A percentile compares a stretch with the other conserved stretches of the same genome.
Conservation (phyloP, 2,797 vertebrate species). For the Aphelocoma californica region DNA sequence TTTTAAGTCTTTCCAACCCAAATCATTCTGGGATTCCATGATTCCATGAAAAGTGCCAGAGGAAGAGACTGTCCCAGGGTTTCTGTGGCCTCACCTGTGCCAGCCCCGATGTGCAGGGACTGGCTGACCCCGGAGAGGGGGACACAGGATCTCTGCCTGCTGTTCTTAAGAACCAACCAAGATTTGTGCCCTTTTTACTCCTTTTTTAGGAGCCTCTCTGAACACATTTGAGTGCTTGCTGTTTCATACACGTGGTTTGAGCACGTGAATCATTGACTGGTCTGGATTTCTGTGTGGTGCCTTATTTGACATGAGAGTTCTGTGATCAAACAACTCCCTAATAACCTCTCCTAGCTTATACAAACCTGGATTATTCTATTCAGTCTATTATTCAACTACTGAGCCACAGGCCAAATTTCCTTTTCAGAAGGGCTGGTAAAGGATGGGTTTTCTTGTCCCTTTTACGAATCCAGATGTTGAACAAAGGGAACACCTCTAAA, state of each 20-base stretch:
- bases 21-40: accelerated
- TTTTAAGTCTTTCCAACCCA: accelerated
- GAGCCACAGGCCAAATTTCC: not conserved
- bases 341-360: not conserved
- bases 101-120: not conserved
- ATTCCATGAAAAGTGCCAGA: not conserved
- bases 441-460: not conserved
- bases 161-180: accelerated
- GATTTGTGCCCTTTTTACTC: not conserved
- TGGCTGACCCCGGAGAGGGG: not conserved
- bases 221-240: not conserved
- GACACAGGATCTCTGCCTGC: not conserved
- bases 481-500: not conserved
- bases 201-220: not conserved
- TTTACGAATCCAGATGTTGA: not conserved
- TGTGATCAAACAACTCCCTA: not conserved
- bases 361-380: not conserved
- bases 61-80: not conserved
- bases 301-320: not conserved
- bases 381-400: not conserved
- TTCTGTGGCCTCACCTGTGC: no score
- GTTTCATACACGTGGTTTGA: accelerated
- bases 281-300: not conserved
- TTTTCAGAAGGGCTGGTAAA: not conserved
- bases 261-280: not conserved